A percentile compares a stretch with the other conserved stretches of the same genome.
Evolutionary conservation across 2,888 invertebrate genomes (phyloP).

Genomic region (Leptopilina myrica): DNA sequence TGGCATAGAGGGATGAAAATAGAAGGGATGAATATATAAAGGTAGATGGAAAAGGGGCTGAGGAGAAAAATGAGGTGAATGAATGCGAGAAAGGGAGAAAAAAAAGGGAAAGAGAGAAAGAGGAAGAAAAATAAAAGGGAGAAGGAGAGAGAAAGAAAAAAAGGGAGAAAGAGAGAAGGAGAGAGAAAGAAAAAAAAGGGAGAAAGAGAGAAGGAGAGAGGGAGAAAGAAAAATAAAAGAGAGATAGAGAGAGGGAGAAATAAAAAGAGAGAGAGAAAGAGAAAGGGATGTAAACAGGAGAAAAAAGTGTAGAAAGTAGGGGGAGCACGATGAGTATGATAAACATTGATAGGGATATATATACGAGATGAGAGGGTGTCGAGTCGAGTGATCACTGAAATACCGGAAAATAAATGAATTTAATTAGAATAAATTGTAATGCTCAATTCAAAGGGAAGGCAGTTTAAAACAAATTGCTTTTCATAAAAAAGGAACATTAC

Average conservation of each 20-base stretch:
- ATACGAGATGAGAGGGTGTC: background rate
- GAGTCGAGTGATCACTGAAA: conserved; percentile 1
- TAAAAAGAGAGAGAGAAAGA: too few relatives aligned
- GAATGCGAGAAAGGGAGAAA: background rate
- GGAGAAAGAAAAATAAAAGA: too few relatives aligned
- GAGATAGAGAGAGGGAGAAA: too few relatives aligned
- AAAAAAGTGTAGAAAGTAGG: conserved; percentile 8
- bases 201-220: too few relatives aligned
- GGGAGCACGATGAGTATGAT: conserved; percentile 24
- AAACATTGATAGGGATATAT: conserved; percentile 25
- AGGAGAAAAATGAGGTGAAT: conserved; percentile 18
- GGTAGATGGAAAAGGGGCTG: conserved; percentile 24
- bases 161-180: too few relatives aligned
- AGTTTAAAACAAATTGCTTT: too few relatives aligned
- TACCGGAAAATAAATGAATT: conserved; percentile 21
- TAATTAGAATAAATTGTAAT: conserved; percentile 18
- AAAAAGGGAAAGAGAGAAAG: too few relatives aligned
- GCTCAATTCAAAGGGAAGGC: background rate
- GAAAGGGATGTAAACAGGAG: background rate
- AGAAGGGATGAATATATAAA: conserved; percentile 8
- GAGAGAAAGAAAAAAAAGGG: too few relatives aligned
- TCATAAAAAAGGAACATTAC: too few relatives aligned
- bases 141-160: too few relatives aligned
- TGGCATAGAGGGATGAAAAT: conserved; percentile 38
- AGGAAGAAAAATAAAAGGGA: too few relatives aligned